These are phyloP conservation scores for Pinctada fucata DNA, from an alignment of 2,888 invertebrate species.

Conservation along the genomic window DNA sequence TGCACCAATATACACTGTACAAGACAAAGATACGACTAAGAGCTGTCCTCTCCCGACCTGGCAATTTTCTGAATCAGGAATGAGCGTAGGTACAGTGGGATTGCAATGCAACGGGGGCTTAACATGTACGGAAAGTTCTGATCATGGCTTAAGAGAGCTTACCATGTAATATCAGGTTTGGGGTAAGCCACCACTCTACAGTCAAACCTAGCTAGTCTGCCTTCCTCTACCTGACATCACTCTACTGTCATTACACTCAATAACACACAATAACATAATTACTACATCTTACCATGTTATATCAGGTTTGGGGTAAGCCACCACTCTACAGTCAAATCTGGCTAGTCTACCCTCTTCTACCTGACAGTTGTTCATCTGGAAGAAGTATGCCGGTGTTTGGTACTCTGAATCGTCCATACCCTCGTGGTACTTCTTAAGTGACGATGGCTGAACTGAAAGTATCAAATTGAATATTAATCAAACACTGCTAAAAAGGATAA, in stretches of 20 bases:
- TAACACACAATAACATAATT: too few species aligned
- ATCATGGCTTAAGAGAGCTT: constrained; percentile 22
- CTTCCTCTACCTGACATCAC: constrained; percentile 62
- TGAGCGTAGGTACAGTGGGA: too few species aligned
- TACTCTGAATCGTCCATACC: constrained; percentile 55
- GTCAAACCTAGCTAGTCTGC: constrained; percentile 66
- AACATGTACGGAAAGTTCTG: too few species aligned
- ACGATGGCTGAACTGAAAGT: constrained; percentile 35
- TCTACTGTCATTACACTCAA: too few species aligned
- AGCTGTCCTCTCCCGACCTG: too few species aligned
- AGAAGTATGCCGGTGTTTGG: constrained; percentile 62
- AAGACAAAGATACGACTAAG: too few species aligned
- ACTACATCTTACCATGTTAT: constrained; percentile 68
- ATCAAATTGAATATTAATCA: background rate
- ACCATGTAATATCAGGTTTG: constrained; percentile 74
- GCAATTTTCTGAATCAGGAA: too few species aligned
- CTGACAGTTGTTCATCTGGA: constrained; percentile 68
- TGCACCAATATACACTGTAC: too few species aligned
- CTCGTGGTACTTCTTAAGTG: constrained; percentile 43
- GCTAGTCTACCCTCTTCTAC: constrained; percentile 67
- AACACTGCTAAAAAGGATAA: background rate
- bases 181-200: constrained; percentile 63
- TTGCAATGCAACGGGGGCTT: too few species aligned
- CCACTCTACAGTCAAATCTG: constrained; percentile 72
- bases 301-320: constrained; percentile 73